A percentile compares a stretch with the other conserved stretches of the same genome.
These are phyloP conservation scores for Tringa solitaria DNA, from an alignment of 2,113 vertebrate genomes.

Conservation along the genomic window DNA sequence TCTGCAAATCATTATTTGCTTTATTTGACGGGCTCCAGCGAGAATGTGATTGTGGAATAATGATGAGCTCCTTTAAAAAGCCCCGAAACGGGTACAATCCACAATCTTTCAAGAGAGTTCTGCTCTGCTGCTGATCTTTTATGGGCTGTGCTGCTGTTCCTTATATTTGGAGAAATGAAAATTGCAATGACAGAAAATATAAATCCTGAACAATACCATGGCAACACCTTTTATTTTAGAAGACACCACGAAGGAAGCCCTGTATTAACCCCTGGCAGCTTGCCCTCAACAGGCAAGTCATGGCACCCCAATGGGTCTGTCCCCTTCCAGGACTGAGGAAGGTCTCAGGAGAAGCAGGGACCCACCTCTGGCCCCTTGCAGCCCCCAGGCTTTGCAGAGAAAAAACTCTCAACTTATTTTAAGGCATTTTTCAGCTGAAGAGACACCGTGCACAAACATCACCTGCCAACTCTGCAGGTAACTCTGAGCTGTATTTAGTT, in stretches of 20 bases:
- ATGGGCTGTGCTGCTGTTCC: background rate
- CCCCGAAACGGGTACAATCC: background rate
- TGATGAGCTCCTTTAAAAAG: background rate
- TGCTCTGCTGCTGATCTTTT: background rate
- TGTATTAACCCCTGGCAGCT: background rate
- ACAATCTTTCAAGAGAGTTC: background rate
- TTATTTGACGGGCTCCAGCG: background rate
- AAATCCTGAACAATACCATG: background rate
- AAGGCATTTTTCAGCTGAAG: background rate
- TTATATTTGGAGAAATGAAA: background rate
- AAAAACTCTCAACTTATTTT: fast-evolving
- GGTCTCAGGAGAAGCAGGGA: background rate
- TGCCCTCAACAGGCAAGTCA: background rate
- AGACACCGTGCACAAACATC: no score
- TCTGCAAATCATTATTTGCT: background rate
- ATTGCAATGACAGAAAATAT: background rate
- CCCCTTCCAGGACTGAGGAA: background rate
- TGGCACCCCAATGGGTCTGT: no score
- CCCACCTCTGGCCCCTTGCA: background rate
- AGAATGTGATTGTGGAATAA: background rate
- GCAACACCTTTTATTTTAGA: background rate
- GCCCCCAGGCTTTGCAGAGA: no score
- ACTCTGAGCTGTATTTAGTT: background rate
- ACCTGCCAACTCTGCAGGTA: background rate
- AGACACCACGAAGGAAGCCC: fast-evolving